phyloP scores from a whole-genome alignment of 2,888 invertebrate species.

The Agrotis clavis region DNA sequence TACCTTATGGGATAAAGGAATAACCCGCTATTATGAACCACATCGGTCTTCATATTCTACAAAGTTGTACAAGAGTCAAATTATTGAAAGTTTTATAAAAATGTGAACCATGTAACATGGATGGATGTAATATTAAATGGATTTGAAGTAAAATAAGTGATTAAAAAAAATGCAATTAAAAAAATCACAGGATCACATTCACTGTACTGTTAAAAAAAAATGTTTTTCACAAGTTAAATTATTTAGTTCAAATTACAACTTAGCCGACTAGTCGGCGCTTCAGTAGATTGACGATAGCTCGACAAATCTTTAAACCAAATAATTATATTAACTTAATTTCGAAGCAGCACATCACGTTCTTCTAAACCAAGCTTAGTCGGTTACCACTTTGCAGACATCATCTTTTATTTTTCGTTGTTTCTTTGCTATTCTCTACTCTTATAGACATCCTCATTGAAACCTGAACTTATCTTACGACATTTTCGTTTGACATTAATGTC shows the following conservation, averaged over 20 bases:
- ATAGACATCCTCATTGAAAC: not conserved
- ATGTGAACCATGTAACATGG: not conserved
- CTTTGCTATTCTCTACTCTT: not conserved
- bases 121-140: no score
- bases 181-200: not conserved
- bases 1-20: slow-evolving; percentile 21
- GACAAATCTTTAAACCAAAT: no score
- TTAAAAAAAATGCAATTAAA: not conserved
- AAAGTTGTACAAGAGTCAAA: not conserved
- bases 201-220: no score
- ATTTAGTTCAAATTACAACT: no score
- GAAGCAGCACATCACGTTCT: no score
- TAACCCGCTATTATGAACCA: not conserved
- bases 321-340: no score
- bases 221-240: no score
- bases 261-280: no score
- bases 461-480: not conserved
- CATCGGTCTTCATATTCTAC: not conserved
- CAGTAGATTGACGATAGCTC: no score
- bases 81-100: not conserved
- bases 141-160: no score
- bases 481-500: not conserved
- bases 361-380: no score
- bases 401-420: not conserved
- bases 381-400: no score